Percentiles rank a stretch among this genome's conserved stretches.
Evolutionary conservation across 2,113 vertebrate species (phyloP).

Genomic region (Cranoglanis bouderius): DNA sequence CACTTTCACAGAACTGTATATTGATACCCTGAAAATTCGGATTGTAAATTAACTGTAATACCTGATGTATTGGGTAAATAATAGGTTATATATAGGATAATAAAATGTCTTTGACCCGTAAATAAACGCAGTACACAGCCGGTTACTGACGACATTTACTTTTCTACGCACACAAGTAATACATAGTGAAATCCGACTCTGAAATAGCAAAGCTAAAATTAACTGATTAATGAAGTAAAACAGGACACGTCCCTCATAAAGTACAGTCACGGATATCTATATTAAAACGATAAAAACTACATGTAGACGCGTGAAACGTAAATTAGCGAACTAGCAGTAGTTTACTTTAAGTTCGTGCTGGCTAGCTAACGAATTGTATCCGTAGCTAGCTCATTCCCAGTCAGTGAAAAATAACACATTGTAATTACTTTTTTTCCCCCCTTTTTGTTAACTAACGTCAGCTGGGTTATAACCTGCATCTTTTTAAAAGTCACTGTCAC

Average conservation of each 20-base stretch:
- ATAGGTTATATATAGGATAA: too few relatives aligned
- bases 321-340: background rate
- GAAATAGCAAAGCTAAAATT: background rate
- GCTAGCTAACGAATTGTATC: background rate
- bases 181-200: background rate
- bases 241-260: background rate
- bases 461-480: background rate
- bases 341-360: background rate
- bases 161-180: background rate
- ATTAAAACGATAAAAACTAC: background rate
- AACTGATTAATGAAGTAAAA: background rate
- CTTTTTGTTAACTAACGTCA: background rate
- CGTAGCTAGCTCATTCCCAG: background rate
- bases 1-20: background rate
- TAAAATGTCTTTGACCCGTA: background rate
- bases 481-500: background rate
- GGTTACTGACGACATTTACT: too few relatives aligned
- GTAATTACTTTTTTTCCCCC: background rate
- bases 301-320: background rate
- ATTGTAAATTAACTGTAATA: background rate
- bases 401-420: background rate
- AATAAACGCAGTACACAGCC: too few relatives aligned
- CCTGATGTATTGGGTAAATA: background rate
- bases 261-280: background rate
- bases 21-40: background rate